phyloP scores from a whole-genome alignment of 2,797 vertebrate genomes.

The Capromys pilorides region DNA sequence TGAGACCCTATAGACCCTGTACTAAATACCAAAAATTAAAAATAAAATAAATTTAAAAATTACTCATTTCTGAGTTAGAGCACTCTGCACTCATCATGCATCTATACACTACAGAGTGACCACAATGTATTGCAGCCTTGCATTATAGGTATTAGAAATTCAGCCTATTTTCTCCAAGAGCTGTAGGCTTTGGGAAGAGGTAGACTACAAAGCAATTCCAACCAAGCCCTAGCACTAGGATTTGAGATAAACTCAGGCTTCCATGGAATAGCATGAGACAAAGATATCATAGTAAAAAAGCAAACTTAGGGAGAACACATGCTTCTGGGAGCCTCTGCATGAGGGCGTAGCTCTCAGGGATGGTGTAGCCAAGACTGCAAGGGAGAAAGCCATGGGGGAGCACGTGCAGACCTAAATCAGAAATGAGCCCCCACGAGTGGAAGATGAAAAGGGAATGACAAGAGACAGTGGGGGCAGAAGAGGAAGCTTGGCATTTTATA shows the following conservation, averaged over 20 bases:
- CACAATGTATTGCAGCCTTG: not conserved
- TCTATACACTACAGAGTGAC: not conserved
- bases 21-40: too few species aligned
- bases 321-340: not conserved
- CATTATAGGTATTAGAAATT: not conserved
- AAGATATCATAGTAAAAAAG: not conserved
- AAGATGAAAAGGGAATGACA: not conserved
- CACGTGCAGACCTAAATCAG: not conserved
- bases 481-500: not conserved
- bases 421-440: not conserved
- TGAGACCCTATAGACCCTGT: too few species aligned
- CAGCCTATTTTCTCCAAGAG: not conserved
- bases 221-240: not conserved
- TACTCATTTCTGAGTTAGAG: not conserved
- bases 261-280: not conserved
- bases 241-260: constrained; percentile 18
- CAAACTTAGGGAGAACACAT: not conserved
- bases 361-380: not conserved
- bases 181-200: not conserved
- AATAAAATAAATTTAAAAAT: too few species aligned
- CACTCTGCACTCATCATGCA: not conserved
- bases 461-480: not conserved
- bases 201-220: not conserved
- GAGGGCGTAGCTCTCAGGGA: not conserved
- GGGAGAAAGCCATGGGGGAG: not conserved